phyloP scores from a whole-genome alignment of 2,113 vertebrate genomes.

The Neolamprologus hecqui region DNA sequence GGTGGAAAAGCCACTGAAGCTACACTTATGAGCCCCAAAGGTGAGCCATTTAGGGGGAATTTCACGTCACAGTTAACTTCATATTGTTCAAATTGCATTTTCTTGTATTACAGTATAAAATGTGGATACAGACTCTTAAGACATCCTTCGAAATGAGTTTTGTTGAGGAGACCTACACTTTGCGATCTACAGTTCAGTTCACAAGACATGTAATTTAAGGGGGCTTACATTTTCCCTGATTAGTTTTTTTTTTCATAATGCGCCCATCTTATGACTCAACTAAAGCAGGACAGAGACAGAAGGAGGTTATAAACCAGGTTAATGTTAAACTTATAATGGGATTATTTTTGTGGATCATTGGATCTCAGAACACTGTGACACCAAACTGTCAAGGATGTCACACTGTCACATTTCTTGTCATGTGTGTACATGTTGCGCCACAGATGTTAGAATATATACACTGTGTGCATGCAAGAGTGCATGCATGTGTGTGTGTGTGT shows the following conservation, averaged over 20 bases:
- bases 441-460: background rate
- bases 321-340: slow-evolving; percentile 61
- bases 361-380: slow-evolving; percentile 66
- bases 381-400: slow-evolving; percentile 79
- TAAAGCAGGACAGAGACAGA: slow-evolving; percentile 55
- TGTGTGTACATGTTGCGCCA: background rate
- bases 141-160: background rate
- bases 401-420: slow-evolving; percentile 57
- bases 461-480: background rate
- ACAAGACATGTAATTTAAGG: background rate
- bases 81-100: background rate
- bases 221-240: background rate
- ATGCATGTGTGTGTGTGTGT: background rate
- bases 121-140: background rate
- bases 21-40: slow-evolving; percentile 96
- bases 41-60: slow-evolving; percentile 60
- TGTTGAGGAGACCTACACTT: background rate
- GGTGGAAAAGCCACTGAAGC: slow-evolving; percentile 96
- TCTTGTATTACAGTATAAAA: background rate
- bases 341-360: slow-evolving; percentile 56
- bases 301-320: slow-evolving; percentile 63
- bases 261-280: background rate
- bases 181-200: background rate
- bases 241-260: background rate
- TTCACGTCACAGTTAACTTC: background rate